These are phyloP conservation scores for Dicranocentrus wangi DNA, from an alignment of 2,888 invertebrate genomes.

Conservation along the genomic window DNA sequence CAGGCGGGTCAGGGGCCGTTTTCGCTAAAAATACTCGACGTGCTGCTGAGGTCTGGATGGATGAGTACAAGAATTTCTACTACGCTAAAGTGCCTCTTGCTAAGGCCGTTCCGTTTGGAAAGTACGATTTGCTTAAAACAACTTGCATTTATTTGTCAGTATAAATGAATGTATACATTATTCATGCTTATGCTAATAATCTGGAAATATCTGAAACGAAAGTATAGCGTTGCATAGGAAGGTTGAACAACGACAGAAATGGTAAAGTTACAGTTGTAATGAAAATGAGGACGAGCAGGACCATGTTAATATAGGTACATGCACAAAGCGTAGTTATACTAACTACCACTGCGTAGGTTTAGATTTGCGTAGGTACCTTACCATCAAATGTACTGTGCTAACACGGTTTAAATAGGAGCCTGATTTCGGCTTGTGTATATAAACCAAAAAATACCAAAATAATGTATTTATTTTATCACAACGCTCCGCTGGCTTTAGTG, in stretches of 20 bases:
- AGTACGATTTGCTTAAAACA: slow-evolving; percentile 79
- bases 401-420: too few relatives aligned
- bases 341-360: too few relatives aligned
- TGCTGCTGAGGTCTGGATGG: slow-evolving; percentile 99
- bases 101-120: slow-evolving; percentile 90
- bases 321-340: too few relatives aligned
- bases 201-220: neutral
- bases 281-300: too few relatives aligned
- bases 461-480: slow-evolving; percentile 22
- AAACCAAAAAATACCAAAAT: neutral
- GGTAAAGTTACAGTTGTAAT: neutral
- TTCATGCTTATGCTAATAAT: slow-evolving; percentile 12
- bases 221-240: neutral
- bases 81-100: slow-evolving; percentile 93
- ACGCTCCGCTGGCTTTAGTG: neutral
- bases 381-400: too few relatives aligned
- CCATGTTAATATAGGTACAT: too few relatives aligned
- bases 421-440: too few relatives aligned
- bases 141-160: too few relatives aligned
- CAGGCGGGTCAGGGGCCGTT: slow-evolving; percentile 96
- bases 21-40: slow-evolving; percentile 96
- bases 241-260: neutral
- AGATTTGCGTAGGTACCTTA: too few relatives aligned
- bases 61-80: slow-evolving; percentile 96
- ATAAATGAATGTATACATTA: slow-evolving; percentile 21